Conservation (phyloP, 2,888 invertebrate species). For the Caradrina kadenii region DNA sequence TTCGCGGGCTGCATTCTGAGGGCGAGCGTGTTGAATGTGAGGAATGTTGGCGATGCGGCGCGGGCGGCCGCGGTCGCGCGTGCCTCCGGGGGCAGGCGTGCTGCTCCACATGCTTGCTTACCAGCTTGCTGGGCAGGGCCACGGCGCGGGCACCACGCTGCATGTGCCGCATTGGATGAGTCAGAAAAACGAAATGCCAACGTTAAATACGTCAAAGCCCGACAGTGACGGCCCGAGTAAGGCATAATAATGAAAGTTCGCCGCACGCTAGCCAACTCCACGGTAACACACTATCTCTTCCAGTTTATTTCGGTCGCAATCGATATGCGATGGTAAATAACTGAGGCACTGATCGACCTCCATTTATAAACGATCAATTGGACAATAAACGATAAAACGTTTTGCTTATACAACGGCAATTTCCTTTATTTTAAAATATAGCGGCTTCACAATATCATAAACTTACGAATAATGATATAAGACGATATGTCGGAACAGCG, state of each 20-base stretch:
- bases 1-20: constrained; percentile 86
- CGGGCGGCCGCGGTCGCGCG: constrained; percentile 75
- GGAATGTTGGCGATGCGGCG: constrained; percentile 83
- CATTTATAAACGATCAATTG: constrained; percentile 82
- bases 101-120: constrained; percentile 72
- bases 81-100: constrained; percentile 56
- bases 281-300: constrained; percentile 88
- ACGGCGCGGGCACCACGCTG: constrained; percentile 84
- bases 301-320: constrained; percentile 88
- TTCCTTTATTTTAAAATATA: constrained; percentile 91
- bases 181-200: constrained; percentile 84
- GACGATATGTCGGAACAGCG: constrained; percentile 90
- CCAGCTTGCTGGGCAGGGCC: constrained; percentile 78
- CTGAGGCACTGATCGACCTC: constrained; percentile 82
- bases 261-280: constrained; percentile 87
- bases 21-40: constrained; percentile 84
- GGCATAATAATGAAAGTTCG: constrained; percentile 71
- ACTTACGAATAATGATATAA: constrained; percentile 88
- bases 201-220: constrained; percentile 76
- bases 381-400: constrained; percentile 88
- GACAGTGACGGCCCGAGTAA: constrained; percentile 64
- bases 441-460: constrained; percentile 89
- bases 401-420: constrained; percentile 90
- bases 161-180: constrained; percentile 87
- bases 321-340: constrained; percentile 85